phyloP scores from a whole-genome alignment of 2,888 invertebrate genomes.

The Erynnis tages region DNA sequence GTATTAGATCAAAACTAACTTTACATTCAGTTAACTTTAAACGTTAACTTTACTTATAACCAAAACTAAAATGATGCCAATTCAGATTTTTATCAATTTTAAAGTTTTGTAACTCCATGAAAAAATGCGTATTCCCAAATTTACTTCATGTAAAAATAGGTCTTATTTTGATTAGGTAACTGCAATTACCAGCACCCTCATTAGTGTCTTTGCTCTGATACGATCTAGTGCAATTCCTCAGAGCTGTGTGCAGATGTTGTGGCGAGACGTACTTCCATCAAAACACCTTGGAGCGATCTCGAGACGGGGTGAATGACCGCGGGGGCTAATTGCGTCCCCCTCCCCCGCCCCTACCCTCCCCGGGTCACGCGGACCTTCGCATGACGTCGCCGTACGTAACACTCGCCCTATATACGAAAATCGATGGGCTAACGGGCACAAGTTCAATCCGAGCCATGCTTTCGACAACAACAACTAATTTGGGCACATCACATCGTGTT shows the following conservation, averaged over 20 bases:
- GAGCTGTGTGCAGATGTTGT: background rate
- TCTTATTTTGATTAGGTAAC: too few relatives aligned
- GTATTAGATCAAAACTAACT: too few relatives aligned
- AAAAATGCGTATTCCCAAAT: too few relatives aligned
- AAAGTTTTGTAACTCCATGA: too few relatives aligned
- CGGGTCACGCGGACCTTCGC: constrained; percentile 67
- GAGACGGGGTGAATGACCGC: constrained; percentile 63
- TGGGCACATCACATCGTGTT: too few relatives aligned
- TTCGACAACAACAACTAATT: background rate
- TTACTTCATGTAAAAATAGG: too few relatives aligned
- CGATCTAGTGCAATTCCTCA: background rate
- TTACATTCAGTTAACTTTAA: too few relatives aligned
- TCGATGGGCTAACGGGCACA: constrained; percentile 66
- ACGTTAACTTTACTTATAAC: too few relatives aligned
- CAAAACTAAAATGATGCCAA: too few relatives aligned
- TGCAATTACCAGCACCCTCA: too few relatives aligned
- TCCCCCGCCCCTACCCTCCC: constrained; percentile 31
- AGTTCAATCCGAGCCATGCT: constrained; percentile 48
- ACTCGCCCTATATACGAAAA: constrained; percentile 68
- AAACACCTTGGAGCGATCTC: constrained; percentile 20
- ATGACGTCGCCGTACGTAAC: constrained; percentile 48
- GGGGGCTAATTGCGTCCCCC: constrained; percentile 65
- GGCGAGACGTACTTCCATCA: constrained; percentile 2
- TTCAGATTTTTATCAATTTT: too few relatives aligned
- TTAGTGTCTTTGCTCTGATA: too few relatives aligned